Conservation (phyloP, 2,113 vertebrate species). For the Pogonocichla stellata region DNA sequence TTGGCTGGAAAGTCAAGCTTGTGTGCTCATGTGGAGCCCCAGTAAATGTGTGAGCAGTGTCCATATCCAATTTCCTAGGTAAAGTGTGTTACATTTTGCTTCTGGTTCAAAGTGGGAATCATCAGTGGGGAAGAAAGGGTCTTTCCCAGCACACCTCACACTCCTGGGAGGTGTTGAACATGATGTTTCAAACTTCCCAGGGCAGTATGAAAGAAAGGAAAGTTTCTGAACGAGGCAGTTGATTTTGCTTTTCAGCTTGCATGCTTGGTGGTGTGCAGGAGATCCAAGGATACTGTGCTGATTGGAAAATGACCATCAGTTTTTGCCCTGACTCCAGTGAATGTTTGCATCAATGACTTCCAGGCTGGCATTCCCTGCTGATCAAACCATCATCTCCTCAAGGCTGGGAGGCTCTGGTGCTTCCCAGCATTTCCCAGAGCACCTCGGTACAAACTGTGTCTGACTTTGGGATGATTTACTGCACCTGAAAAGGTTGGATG, state of each 20-base stretch:
- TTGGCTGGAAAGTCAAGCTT: background rate
- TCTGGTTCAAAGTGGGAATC: background rate
- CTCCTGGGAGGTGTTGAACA: background rate
- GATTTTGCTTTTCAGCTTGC: background rate
- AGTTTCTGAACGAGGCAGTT: background rate
- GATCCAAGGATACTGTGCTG: background rate
- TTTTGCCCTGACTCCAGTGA: background rate
- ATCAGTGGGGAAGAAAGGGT: background rate
- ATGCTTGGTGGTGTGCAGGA: background rate
- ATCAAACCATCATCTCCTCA: background rate
- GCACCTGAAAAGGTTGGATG: background rate
- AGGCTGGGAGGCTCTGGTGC: background rate
- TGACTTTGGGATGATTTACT: background rate
- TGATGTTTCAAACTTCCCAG: background rate
- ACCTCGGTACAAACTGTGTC: fast-evolving
- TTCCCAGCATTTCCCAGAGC: background rate
- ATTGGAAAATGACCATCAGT: slow-evolving; percentile 17
- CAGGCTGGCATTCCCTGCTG: background rate
- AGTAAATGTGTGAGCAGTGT: background rate
- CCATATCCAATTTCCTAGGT: background rate
- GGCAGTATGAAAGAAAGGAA: background rate
- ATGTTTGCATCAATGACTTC: background rate
- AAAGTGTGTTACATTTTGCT: background rate
- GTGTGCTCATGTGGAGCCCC: background rate
- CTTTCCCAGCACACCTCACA: background rate